phyloP scores from a whole-genome alignment of 2,113 vertebrate species.

The Chitala chitala region DNA sequence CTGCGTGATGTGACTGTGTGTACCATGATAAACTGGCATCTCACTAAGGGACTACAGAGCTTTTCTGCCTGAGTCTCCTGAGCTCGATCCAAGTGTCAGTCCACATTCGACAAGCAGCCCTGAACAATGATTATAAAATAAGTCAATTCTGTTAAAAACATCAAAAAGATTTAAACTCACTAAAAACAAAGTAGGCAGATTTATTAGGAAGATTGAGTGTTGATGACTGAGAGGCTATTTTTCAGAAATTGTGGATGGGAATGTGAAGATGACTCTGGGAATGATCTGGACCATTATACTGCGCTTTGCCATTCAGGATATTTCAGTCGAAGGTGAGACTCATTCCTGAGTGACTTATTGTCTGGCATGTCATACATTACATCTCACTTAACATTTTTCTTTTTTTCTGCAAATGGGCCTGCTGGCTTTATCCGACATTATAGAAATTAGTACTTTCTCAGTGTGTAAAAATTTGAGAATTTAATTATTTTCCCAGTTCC shows the following conservation, averaged over 20 bases:
- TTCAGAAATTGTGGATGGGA: constrained; percentile 94
- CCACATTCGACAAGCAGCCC: too few species aligned
- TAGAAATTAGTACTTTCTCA: not conserved
- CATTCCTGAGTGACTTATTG: too few species aligned
- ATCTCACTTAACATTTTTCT: too few species aligned
- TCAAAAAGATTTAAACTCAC: too few species aligned
- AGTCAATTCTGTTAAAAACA: not conserved
- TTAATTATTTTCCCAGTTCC: too few species aligned
- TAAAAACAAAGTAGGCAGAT: not conserved
- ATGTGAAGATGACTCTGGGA: constrained; percentile 97
- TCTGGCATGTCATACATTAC: too few species aligned
- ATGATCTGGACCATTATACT: constrained; percentile 99
- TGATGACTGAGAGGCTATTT: constrained; percentile 20
- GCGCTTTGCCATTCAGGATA: constrained; percentile 97
- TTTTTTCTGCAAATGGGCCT: too few species aligned
- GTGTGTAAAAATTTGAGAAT: not conserved
- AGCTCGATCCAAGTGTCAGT: too few species aligned
- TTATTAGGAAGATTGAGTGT: not conserved
- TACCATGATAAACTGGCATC: too few species aligned
- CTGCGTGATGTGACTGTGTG: too few species aligned
- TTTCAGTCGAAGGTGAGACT: constrained; percentile 91
- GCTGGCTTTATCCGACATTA: not conserved
- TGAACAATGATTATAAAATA: not conserved
- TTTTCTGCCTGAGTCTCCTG: too few species aligned
- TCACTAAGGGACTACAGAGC: too few species aligned